Percentiles rank a stretch among this genome's conserved stretches.
Evolutionary conservation across 2,797 vertebrate genomes (phyloP).

Genomic region (Tenualosa thibaudeaui): DNA sequence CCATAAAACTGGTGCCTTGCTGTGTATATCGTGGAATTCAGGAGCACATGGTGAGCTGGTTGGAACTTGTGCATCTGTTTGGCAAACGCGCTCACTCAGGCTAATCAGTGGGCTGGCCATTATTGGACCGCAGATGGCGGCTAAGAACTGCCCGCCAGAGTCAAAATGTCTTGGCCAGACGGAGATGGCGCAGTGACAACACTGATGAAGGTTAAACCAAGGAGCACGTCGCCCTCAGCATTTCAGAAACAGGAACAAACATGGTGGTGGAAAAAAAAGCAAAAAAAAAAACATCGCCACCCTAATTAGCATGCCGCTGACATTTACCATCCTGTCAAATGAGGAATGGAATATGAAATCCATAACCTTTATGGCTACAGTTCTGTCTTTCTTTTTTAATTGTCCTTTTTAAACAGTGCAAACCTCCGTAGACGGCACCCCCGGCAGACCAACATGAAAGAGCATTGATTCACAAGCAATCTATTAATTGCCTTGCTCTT

Average conservation of each 20-base stretch:
- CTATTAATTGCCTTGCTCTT: slow-evolving; percentile 39
- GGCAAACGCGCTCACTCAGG: not conserved
- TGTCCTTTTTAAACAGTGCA: slow-evolving; percentile 19
- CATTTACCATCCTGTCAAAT: slow-evolving; percentile 48
- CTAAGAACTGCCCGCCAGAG: slow-evolving; percentile 23
- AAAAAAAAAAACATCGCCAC: slow-evolving; percentile 29
- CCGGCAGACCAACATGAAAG: slow-evolving; percentile 32
- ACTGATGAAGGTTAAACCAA: slow-evolving; percentile 52
- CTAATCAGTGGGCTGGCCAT: not conserved
- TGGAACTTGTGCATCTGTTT: slow-evolving; percentile 18
- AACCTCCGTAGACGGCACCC: slow-evolving; percentile 8
- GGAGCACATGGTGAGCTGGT: not conserved
- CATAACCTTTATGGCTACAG: slow-evolving; percentile 48
- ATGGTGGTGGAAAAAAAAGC: slow-evolving; percentile 15
- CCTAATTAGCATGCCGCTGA: slow-evolving; percentile 56
- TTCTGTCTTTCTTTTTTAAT: slow-evolving; percentile 47
- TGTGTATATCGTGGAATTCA: not conserved
- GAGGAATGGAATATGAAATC: slow-evolving; percentile 52
- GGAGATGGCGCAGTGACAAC: slow-evolving; percentile 27
- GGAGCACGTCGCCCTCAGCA: not conserved
- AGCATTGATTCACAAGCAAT: slow-evolving; percentile 34
- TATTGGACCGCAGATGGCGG: slow-evolving; percentile 2
- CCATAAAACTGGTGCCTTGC: not conserved
- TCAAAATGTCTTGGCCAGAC: slow-evolving; percentile 29
- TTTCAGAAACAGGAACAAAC: slow-evolving; percentile 9